These are phyloP conservation scores for Gallinago undulata DNA, from an alignment of 2,113 vertebrate species.

Conservation along the genomic window DNA sequence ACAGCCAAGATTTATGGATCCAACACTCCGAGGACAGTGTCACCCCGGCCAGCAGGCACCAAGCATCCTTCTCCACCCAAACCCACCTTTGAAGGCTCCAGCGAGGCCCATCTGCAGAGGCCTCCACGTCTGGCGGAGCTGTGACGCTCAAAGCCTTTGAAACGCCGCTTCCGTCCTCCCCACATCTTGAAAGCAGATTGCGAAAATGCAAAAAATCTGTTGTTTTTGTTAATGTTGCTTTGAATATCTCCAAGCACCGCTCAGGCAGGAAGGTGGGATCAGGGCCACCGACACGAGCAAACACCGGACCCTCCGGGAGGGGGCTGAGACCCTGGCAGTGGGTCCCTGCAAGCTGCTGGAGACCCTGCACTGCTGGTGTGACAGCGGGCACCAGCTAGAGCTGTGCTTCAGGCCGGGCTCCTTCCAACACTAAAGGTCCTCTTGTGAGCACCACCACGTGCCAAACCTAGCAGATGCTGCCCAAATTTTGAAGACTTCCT, in stretches of 20 bases:
- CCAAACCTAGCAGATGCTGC: not conserved
- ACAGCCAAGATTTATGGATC: fast-evolving
- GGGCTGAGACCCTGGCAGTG: fast-evolving
- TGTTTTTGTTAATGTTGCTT: not conserved
- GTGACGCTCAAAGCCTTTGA: not conserved
- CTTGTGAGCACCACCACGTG: fast-evolving
- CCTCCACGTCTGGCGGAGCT: not conserved
- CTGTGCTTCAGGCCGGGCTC: fast-evolving
- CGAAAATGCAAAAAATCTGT: not conserved
- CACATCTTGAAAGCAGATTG: constrained; percentile 57
- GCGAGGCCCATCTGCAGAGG: not conserved
- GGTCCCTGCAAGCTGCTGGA: not conserved
- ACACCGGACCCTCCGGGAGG: not conserved
- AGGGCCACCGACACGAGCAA: fast-evolving
- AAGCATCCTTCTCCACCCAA: not conserved
- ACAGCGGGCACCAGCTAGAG: not conserved
- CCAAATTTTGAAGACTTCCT: not conserved
- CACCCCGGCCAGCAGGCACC: not conserved
- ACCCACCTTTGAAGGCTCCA: not conserved
- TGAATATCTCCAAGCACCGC: not conserved
- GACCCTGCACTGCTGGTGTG: fast-evolving
- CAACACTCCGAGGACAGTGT: fast-evolving
- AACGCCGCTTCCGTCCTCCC: not conserved
- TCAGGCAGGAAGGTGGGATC: not conserved
- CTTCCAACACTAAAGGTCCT: not conserved